Conservation (phyloP, 2,113 vertebrate genomes). For the Gopherus flavomarginatus region DNA sequence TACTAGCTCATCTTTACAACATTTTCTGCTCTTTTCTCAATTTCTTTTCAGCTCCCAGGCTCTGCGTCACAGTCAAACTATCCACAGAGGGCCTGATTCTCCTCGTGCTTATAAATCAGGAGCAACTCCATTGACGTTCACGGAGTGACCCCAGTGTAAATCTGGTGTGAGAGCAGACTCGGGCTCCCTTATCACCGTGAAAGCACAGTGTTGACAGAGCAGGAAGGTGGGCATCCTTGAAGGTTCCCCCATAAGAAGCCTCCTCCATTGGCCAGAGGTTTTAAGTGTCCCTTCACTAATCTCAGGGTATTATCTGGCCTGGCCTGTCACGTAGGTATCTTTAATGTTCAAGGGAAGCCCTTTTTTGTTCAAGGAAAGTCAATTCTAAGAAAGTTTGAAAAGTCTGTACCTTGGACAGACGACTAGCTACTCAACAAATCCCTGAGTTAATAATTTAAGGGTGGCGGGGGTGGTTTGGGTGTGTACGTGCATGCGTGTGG, state of each 20-base stretch:
- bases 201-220: constrained; percentile 54
- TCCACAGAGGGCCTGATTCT: too few species aligned
- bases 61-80: not conserved
- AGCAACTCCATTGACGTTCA: not conserved
- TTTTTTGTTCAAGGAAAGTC: constrained; percentile 62
- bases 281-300: constrained; percentile 63
- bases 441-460: constrained; percentile 73
- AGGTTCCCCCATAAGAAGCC: constrained; percentile 13
- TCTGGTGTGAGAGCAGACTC: not conserved
- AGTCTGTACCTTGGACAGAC: constrained; percentile 61
- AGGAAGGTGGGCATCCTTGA: not conserved
- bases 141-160: not conserved
- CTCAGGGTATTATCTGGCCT: constrained; percentile 32
- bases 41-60: not conserved
- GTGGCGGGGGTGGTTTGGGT: not conserved
- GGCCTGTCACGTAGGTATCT: constrained; percentile 49
- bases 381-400: constrained; percentile 53
- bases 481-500: not conserved
- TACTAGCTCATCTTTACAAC: too few species aligned
- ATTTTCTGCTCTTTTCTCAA: not conserved
- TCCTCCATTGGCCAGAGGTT: constrained; percentile 46
- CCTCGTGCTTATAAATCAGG: not conserved
- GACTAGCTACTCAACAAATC: constrained; percentile 43
- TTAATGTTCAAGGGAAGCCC: constrained; percentile 26
- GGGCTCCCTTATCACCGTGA: not conserved